Base-by-base conservation (phyloP, 1,140 invertebrate genomes). In the Adoxophyes honmai region DNA sequence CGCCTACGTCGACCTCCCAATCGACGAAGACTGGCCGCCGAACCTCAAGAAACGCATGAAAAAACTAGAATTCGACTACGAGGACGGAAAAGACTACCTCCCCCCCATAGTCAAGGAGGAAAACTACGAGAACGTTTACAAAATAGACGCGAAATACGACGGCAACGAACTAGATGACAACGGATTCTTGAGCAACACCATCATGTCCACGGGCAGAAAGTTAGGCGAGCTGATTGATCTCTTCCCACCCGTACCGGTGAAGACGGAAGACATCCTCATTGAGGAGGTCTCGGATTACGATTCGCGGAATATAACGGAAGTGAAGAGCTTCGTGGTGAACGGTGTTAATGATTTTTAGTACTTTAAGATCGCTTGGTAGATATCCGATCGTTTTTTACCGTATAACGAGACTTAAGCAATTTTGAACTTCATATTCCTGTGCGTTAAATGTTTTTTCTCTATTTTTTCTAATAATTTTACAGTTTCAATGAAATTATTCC, bases 1-100 rank as follows among this genome's bases (percentile, higher is more conserved):
- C n/a, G 80, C 79, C 0, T 90, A 89, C 77, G 62, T 80, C 36
- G 88, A 90, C 62, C 67, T 89, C 3, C 87, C 87, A n/a, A 81
- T 90, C 52, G 88, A 90, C 59, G 88, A 89, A 38, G 85, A 86
- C 59, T 87, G 85, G 80, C 81, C 84, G 0, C 81, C 82, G 0
- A 77, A 80, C 35, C 62, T 80, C 34, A 88, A 88, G 63, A 80
- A 82, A 51, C 78, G 79, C 16, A 87, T 88, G 70, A 89, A 87
- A 81, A 80, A 80, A 34, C 60, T 79, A 16, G 75, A 87, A 16
- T 83, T 89, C 55, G 86, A 89, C 44, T 86, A 86, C 68, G 86
- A 77, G 4, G 78, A 88, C 58, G 86, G 83, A 1, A 73, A 69
- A 21, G 84, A 86, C 11, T 82, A 86, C 60, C 57, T 86, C 4